phyloP scores from a whole-genome alignment of 1,140 invertebrate genomes.

The Leptonema lineaticorne region DNA sequence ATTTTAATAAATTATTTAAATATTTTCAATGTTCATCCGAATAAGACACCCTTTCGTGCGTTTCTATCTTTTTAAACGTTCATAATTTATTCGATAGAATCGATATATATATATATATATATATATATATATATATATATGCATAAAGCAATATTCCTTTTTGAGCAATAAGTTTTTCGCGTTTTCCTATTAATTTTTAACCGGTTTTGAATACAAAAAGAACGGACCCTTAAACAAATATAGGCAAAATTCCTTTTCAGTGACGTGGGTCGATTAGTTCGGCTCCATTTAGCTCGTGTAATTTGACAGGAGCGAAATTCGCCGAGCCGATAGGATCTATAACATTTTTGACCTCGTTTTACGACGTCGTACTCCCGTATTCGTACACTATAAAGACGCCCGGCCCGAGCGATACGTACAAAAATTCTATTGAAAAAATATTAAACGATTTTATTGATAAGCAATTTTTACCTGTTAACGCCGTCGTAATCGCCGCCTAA shows the following conservation, averaged over 20 bases:
- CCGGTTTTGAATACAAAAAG: no score
- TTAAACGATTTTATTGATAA: neutral
- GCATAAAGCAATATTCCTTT: no score
- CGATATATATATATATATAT: no score
- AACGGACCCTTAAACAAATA: neutral
- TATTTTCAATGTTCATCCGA: no score
- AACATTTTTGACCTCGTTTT: neutral
- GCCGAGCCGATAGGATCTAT: neutral
- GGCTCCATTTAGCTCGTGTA: conserved; percentile 9
- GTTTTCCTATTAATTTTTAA: no score
- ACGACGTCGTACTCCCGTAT: neutral
- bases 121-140: no score
- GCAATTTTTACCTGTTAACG: conserved; percentile 69
- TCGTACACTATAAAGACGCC: neutral
- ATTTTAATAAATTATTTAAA: no score
- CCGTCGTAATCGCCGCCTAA: conserved; percentile 82
- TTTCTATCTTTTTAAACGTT: no score
- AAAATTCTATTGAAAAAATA: neutral
- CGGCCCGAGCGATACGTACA: neutral
- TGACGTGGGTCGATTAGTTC: conserved; percentile 24
- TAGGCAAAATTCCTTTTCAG: neutral
- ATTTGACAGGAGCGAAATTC: conserved; percentile 18
- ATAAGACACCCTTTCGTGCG: no score
- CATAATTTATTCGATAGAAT: no score
- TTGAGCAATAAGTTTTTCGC: no score